phyloP scores from a whole-genome alignment of 2,888 invertebrate genomes.

The Cotesia congregata region DNA sequence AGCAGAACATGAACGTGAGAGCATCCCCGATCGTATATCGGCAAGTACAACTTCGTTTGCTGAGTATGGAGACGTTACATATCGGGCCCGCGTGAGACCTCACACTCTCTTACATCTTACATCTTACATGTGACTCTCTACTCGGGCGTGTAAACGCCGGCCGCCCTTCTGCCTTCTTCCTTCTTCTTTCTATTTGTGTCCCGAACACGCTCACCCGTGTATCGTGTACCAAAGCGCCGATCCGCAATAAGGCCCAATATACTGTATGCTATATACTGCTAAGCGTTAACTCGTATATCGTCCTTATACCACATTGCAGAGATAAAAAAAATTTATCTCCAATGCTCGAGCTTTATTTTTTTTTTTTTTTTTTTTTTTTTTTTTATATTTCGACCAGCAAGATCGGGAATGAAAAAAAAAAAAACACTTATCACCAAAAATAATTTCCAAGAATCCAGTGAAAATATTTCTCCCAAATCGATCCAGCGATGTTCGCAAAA shows the following conservation, averaged over 20 bases:
- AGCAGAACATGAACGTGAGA: slow-evolving; percentile 47
- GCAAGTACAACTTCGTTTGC: slow-evolving; percentile 65
- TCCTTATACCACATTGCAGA: slow-evolving; percentile 36
- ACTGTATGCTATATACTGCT: neutral
- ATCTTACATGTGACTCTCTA: slow-evolving; percentile 26
- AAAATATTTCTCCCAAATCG: slow-evolving; percentile 38
- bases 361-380: slow-evolving; percentile 16
- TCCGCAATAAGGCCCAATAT: slow-evolving; percentile 36
- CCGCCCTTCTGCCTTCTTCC: neutral
- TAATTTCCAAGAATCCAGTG: slow-evolving; percentile 32
- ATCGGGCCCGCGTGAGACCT: slow-evolving; percentile 45
- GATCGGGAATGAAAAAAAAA: neutral
- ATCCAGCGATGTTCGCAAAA: slow-evolving; percentile 5
- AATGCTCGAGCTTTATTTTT: slow-evolving; percentile 38
- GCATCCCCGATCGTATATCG: slow-evolving; percentile 65
- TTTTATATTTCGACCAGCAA: neutral
- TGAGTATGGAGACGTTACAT: slow-evolving; percentile 66
- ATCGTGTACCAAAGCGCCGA: slow-evolving; percentile 24
- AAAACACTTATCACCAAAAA: slow-evolving; percentile 25
- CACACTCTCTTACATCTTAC: slow-evolving; percentile 28
- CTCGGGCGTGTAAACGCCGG: slow-evolving; percentile 32
- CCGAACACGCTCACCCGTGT: slow-evolving; percentile 28
- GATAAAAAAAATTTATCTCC: slow-evolving; percentile 35
- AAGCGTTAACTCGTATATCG: slow-evolving; percentile 26
- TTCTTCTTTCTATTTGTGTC: no score